These are phyloP conservation scores for Arvicanthis niloticus DNA, from an alignment of 2,113 vertebrate genomes.

Conservation along the genomic window DNA sequence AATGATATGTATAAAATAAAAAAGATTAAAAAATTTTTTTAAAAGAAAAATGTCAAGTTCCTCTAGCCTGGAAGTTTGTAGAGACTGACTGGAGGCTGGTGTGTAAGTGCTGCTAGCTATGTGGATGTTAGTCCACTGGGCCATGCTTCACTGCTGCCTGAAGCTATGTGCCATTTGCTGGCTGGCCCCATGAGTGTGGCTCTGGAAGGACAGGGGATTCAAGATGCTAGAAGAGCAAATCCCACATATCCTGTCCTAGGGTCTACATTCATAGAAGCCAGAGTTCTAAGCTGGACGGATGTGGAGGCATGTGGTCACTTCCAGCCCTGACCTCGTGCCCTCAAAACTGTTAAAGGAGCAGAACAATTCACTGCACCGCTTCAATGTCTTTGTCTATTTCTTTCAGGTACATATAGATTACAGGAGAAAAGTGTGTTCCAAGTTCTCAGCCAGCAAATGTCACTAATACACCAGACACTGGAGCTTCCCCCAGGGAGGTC, in stretches of 20 bases:
- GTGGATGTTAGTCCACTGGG: fast-evolving
- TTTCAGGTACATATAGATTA: not conserved
- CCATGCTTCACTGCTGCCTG: fast-evolving
- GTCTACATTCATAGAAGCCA: not conserved
- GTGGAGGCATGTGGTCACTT: fast-evolving
- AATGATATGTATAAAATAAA: not conserved
- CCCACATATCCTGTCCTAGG: not conserved
- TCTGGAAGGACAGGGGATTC: fast-evolving
- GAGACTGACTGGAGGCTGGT: not conserved
- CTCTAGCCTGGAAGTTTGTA: not conserved
- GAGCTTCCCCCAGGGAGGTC: not conserved
- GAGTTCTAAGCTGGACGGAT: not conserved
- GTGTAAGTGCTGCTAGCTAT: fast-evolving
- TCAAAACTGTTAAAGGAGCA: not conserved
- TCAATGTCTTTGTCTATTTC: not conserved
- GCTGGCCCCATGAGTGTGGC: no score
- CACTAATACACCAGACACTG: not conserved
- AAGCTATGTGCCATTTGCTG: not conserved
- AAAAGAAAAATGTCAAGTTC: not conserved
- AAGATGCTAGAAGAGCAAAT: not conserved
- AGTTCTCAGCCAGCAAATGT: not conserved
- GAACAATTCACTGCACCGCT: not conserved
- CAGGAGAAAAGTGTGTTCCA: not conserved
- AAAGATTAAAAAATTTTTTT: not conserved
- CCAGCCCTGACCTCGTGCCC: not conserved